Percentiles rank a stretch among this genome's conserved stretches.
phyloP scores from a whole-genome alignment of 2,888 invertebrate species.

The Coremacera marginata region DNA sequence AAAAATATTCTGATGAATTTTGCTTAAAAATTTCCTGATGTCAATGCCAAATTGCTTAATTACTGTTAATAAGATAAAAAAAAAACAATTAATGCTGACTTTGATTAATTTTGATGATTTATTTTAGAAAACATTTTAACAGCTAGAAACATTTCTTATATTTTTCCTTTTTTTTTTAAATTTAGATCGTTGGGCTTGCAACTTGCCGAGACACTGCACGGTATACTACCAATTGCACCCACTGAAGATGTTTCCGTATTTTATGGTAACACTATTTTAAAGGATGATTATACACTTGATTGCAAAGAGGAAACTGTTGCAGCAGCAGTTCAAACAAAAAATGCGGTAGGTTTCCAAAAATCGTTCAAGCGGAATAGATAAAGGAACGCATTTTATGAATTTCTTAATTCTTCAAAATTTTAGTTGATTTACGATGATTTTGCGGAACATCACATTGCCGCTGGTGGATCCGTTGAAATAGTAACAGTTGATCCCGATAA shows the following conservation, averaged over 20 bases:
- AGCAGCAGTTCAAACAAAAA: constrained; percentile 53
- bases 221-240: constrained; percentile 64
- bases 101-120: too few species aligned
- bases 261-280: constrained; percentile 49
- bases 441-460: constrained; percentile 53
- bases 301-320: constrained; percentile 52
- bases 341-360: constrained; percentile 56
- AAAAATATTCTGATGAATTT: too few species aligned
- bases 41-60: too few species aligned
- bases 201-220: constrained; percentile 66
- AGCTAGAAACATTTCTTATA: neutral
- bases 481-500: constrained; percentile 59
- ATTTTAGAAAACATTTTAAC: too few species aligned
- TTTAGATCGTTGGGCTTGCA: constrained; percentile 58
- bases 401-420: constrained; percentile 30
- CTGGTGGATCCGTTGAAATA: constrained; percentile 56
- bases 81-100: too few species aligned
- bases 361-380: constrained; percentile 1
- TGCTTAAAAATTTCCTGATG: too few species aligned
- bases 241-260: constrained; percentile 53
- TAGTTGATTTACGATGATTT: constrained; percentile 63
- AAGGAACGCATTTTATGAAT: constrained; percentile 8
- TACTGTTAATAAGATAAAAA: too few species aligned
- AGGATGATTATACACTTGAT: constrained; percentile 51
- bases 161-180: neutral